Conservation (phyloP, 1,140 invertebrate genomes). For the Matsumurasca onukii region DNA sequence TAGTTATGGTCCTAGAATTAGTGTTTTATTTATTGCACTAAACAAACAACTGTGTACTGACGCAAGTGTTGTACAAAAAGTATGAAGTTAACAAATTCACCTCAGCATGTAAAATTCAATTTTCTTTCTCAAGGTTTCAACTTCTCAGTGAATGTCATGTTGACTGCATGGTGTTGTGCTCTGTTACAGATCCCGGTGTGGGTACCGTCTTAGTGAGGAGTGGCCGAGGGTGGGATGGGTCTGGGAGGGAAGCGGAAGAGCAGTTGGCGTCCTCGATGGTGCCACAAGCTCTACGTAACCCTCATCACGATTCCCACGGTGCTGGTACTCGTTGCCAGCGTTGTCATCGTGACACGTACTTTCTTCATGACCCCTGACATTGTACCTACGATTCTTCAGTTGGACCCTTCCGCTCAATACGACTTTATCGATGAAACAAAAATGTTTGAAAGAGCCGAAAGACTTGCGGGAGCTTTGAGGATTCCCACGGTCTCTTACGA, state of each 20-base stretch:
- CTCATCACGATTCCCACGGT: constrained; percentile 8
- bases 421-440: constrained; percentile 35
- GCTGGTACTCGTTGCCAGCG: not conserved
- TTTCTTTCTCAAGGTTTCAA: no score
- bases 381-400: not conserved
- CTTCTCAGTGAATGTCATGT: no score
- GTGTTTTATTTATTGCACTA: no score
- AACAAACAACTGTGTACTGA: no score
- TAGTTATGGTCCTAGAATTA: no score
- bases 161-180: no score
- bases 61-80: no score
- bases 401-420: not conserved
- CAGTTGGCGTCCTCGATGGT: constrained; percentile 26
- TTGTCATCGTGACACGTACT: not conserved
- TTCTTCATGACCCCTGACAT: constrained; percentile 4
- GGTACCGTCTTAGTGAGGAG: no score
- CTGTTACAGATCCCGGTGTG: no score
- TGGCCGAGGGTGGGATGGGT: constrained; percentile 13
- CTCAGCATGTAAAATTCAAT: no score
- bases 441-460: constrained; percentile 36
- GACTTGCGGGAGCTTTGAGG: constrained; percentile 36
- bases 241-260: constrained; percentile 15
- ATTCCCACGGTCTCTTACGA: constrained; percentile 38
- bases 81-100: no score
- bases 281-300: constrained; percentile 14